These are phyloP conservation scores for Pluvianellus socialis DNA, from an alignment of 2,113 vertebrate species.

Conservation along the genomic window DNA sequence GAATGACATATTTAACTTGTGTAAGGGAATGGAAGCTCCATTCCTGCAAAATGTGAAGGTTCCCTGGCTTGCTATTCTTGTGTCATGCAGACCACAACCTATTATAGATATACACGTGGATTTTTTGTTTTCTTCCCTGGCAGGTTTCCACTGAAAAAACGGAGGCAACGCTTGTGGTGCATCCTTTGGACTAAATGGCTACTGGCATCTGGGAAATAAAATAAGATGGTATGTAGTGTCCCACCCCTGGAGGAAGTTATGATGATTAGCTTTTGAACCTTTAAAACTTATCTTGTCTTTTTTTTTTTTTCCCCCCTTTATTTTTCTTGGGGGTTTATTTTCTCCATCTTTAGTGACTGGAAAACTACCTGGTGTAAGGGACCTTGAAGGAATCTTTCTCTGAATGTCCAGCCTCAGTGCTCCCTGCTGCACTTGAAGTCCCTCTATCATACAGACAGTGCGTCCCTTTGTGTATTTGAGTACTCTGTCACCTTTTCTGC, in stretches of 20 bases:
- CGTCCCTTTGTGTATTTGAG: neutral
- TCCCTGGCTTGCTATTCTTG: neutral
- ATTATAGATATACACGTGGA: neutral
- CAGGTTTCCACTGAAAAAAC: slow-evolving; percentile 34
- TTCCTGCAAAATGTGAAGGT: neutral
- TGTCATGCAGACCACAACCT: neutral
- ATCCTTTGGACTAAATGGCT: slow-evolving; percentile 70
- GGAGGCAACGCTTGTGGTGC: slow-evolving; percentile 73
- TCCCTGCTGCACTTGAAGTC: neutral
- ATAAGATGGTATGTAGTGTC: neutral
- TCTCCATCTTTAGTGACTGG: neutral
- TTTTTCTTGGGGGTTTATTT: neutral
- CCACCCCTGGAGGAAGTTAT: neutral
- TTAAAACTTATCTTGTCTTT: neutral
- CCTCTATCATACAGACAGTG: neutral
- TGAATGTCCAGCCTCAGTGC: neutral
- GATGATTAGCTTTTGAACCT: neutral
- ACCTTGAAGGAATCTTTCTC: neutral
- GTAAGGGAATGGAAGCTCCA: neutral
- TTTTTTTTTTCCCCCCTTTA: neutral
- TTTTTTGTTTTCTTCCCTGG: neutral
- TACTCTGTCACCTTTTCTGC: neutral
- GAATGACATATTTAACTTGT: neutral
- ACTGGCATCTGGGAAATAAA: slow-evolving; percentile 64
- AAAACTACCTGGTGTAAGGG: neutral